Conservation (phyloP, 2,113 vertebrate genomes). For the Cavia aperea region DNA sequence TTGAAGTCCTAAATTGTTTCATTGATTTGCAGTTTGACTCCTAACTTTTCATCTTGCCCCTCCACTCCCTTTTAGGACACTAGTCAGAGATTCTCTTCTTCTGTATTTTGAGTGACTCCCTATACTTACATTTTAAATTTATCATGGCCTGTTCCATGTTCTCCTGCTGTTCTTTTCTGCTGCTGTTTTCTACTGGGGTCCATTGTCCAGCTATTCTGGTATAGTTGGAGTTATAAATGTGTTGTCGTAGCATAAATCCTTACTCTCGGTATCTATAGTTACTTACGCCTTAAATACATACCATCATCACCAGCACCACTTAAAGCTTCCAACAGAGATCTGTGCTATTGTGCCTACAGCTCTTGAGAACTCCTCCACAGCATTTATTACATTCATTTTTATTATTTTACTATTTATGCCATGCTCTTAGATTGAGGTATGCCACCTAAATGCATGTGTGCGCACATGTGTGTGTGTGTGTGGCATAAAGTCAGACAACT, state of each 20-base stretch:
- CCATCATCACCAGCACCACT: background rate
- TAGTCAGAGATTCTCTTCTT: background rate
- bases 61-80: background rate
- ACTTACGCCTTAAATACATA: background rate
- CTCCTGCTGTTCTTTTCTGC: background rate
- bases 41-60: background rate
- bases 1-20: background rate
- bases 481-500: background rate
- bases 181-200: background rate
- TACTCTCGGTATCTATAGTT: background rate
- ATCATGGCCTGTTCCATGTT: background rate
- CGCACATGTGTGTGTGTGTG: background rate
- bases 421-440: background rate
- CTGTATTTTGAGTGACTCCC: background rate
- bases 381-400: background rate
- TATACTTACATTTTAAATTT: background rate
- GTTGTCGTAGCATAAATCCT: background rate
- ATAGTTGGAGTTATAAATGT: background rate
- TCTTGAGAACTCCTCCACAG: background rate
- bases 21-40: background rate
- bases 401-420: background rate
- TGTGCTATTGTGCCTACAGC: background rate
- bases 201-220: background rate
- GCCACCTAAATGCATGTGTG: background rate
- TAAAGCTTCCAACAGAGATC: background rate